These are phyloP conservation scores for Morelia viridis DNA, from an alignment of 2,797 vertebrate genomes.

Conservation along the genomic window DNA sequence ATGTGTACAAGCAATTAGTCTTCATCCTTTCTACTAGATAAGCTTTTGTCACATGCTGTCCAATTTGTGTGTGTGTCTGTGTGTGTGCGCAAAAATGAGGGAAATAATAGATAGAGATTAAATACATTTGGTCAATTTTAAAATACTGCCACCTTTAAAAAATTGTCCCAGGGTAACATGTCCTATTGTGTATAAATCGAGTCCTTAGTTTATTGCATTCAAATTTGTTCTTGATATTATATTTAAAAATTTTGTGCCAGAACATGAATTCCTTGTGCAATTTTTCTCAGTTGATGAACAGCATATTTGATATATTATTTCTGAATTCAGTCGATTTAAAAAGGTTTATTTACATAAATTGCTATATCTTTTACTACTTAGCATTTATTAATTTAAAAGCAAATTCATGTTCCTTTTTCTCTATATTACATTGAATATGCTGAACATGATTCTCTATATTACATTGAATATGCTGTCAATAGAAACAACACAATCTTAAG, in stretches of 20 bases:
- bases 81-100: neutral
- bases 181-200: neutral
- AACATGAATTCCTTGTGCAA: neutral
- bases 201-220: neutral
- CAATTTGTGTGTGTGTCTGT: conserved; percentile 1
- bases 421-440: neutral
- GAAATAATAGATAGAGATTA: conserved; percentile 2
- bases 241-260: neutral
- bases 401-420: neutral
- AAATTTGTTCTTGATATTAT: neutral
- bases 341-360: neutral
- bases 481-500: neutral
- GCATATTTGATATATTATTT: neutral
- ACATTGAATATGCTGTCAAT: neutral
- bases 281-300: neutral
- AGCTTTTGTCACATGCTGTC: conserved; percentile 17
- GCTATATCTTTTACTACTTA: neutral
- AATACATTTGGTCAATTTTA: neutral
- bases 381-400: neutral
- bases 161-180: neutral
- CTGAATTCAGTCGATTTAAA: conserved; percentile 5
- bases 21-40: conserved; percentile 29
- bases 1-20: conserved; percentile 26
- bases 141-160: neutral
- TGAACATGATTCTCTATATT: neutral